Percentiles rank a stretch among this genome's conserved stretches.
phyloP scores from a whole-genome alignment of 2,888 invertebrate genomes.

The Malthinus flaveolus region DNA sequence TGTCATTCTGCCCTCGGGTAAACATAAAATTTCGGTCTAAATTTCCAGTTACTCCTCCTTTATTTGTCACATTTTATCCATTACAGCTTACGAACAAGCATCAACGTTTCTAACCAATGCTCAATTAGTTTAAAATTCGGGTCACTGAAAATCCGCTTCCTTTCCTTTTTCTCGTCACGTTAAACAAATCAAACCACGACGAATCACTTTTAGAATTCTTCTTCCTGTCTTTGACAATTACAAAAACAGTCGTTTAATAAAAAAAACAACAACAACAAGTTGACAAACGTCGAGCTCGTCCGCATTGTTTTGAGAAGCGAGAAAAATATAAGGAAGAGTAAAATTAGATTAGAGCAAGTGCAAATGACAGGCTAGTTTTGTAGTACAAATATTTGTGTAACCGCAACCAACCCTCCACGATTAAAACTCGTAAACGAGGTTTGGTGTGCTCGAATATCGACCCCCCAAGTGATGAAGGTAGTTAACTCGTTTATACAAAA shows the following conservation, averaged over 20 bases:
- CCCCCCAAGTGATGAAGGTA: slow-evolving; percentile 15
- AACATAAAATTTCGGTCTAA: too few species aligned
- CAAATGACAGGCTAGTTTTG: slow-evolving; percentile 15
- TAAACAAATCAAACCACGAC: too few species aligned
- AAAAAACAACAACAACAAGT: background rate
- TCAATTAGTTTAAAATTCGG: too few species aligned
- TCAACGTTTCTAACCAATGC: too few species aligned
- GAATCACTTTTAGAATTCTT: too few species aligned
- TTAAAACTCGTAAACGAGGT: slow-evolving; percentile 17
- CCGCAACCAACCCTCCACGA: slow-evolving; percentile 13
- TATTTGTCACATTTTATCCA: too few species aligned
- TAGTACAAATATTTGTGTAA: slow-evolving; percentile 20
- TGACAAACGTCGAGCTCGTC: slow-evolving; percentile 5
- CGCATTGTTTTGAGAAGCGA: slow-evolving; percentile 1
- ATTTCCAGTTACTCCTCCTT: too few species aligned
- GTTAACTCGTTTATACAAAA: slow-evolving; percentile 9
- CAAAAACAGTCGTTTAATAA: background rate
- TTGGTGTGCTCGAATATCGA: slow-evolving; percentile 9
- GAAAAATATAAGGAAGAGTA: slow-evolving; percentile 8
- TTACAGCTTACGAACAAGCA: too few species aligned
- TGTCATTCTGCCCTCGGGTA: too few species aligned
- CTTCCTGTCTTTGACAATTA: too few species aligned
- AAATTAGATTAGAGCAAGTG: slow-evolving; percentile 16
- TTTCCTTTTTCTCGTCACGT: too few species aligned
- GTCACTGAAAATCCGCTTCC: too few species aligned